A percentile compares a stretch with the other conserved stretches of the same genome.
Evolutionary conservation across 1,140 invertebrate genomes (phyloP).

Genomic region (Brachionus sp.): DNA sequence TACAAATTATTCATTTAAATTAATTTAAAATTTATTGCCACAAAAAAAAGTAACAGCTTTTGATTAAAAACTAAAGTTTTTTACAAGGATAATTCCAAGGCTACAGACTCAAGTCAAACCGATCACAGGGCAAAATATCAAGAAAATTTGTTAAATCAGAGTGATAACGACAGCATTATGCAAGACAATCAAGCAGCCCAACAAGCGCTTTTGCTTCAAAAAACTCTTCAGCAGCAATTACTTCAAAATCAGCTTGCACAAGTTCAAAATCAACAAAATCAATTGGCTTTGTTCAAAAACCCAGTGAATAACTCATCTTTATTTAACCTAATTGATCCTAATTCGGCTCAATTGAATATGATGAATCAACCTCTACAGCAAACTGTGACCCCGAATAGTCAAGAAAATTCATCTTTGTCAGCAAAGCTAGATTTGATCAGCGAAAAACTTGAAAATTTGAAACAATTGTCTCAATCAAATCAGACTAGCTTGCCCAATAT

Average conservation of each 20-base stretch:
- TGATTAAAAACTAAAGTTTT: not conserved
- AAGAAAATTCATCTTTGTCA: not conserved
- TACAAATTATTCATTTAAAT: not conserved
- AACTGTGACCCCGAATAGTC: not conserved
- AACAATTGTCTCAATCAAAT: not conserved
- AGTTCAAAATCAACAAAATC: slow-evolving; percentile 18
- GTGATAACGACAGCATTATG: not conserved
- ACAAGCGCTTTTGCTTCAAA: not conserved
- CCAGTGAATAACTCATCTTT: not conserved
- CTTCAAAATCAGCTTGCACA: slow-evolving; percentile 19
- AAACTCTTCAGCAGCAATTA: not conserved
- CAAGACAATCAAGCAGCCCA: slow-evolving; percentile 7
- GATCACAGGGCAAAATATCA: not conserved
- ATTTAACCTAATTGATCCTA: not conserved
- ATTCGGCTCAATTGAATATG: not conserved
- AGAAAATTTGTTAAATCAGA: not conserved
- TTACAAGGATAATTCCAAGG: not conserved
- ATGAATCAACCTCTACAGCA: not conserved
- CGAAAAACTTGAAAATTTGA: slow-evolving; percentile 39
- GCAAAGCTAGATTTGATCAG: slow-evolving; percentile 9
- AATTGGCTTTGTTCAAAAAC: slow-evolving; percentile 32
- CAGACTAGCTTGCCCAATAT: slow-evolving; percentile 52
- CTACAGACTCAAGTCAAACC: not conserved
- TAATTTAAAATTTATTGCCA: not conserved
- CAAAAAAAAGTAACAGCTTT: not conserved